Evolutionary conservation across 2,113 vertebrate genomes (phyloP).

Genomic region (Numenius arquata): DNA sequence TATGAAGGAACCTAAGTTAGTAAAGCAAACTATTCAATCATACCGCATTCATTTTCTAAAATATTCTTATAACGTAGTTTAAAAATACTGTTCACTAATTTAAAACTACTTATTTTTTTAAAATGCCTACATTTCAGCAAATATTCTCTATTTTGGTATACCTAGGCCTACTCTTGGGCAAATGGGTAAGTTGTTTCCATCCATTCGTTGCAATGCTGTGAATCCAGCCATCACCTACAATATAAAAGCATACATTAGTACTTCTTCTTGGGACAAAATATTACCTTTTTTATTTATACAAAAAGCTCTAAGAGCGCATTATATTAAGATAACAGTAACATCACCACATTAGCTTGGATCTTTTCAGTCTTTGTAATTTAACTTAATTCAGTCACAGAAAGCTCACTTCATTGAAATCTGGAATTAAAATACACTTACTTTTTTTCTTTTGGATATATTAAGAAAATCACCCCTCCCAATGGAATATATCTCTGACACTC

Average conservation of each 20-base stretch:
- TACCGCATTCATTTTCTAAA: neutral
- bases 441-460: neutral
- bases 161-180: conserved; percentile 88
- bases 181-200: conserved; percentile 87
- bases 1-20: neutral
- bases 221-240: conserved; percentile 88
- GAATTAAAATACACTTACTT: neutral
- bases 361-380: neutral
- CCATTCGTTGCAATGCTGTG: conserved; percentile 80
- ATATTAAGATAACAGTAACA: neutral
- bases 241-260: neutral
- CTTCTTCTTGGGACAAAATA: neutral
- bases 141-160: conserved; percentile 36
- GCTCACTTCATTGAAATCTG: neutral
- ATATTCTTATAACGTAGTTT: neutral
- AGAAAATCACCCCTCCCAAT: neutral
- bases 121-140: neutral
- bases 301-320: neutral
- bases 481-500: neutral
- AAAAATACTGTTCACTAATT: neutral
- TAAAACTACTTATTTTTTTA: neutral
- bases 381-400: neutral
- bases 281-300: neutral
- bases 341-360: neutral
- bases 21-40: neutral